A percentile compares a stretch with the other conserved stretches of the same genome.
Evolutionary conservation across 2,113 vertebrate species (phyloP).

Genomic region (Catharus bicknelli): DNA sequence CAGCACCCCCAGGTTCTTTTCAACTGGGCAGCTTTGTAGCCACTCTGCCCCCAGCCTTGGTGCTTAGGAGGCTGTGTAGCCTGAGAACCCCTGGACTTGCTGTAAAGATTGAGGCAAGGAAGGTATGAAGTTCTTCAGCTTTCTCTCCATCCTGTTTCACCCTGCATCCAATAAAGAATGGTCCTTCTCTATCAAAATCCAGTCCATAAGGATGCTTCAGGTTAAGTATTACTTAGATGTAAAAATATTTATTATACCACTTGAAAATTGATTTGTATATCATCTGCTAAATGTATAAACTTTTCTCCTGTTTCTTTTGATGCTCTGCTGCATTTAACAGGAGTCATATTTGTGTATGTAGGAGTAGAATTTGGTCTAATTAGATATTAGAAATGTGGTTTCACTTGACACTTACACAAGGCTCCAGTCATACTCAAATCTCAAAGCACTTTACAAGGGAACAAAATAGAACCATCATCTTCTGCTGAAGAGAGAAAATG

Average conservation of each 20-base stretch:
- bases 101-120: neutral
- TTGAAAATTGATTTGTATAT: neutral
- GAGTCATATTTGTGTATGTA: neutral
- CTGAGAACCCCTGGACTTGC: neutral
- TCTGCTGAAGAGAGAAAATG: neutral
- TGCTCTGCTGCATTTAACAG: neutral
- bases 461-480: neutral
- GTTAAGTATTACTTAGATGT: neutral
- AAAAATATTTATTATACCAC: neutral
- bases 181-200: neutral
- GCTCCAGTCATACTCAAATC: neutral
- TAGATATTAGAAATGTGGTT: neutral
- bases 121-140: neutral
- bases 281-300: neutral
- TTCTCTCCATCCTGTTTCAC: neutral
- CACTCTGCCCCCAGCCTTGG: neutral
- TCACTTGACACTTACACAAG: neutral
- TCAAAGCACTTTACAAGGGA: neutral
- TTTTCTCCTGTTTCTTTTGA: neutral
- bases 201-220: neutral
- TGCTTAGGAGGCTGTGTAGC: neutral
- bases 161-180: neutral
- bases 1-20: neutral
- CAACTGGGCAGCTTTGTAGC: neutral
- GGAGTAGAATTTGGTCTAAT: neutral